These are phyloP conservation scores for Hippocampus zosterae DNA, from an alignment of 2,113 vertebrate genomes.

Conservation along the genomic window DNA sequence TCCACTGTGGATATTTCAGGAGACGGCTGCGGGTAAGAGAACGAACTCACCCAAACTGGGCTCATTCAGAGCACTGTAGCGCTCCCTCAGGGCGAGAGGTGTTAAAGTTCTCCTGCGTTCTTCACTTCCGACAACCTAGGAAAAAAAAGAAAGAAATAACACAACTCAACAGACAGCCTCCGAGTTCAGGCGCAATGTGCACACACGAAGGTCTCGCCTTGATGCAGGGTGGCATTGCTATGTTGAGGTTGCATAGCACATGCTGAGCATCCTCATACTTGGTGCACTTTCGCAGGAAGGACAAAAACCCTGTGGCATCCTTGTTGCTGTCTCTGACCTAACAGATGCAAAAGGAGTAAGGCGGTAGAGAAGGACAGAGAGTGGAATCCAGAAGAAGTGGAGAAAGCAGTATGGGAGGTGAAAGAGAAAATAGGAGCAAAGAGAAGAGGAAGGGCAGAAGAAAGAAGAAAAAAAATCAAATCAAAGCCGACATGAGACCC, in stretches of 20 bases:
- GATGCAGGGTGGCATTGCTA: slow-evolving; percentile 89
- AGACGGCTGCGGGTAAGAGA: slow-evolving; percentile 46
- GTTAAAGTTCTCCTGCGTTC: slow-evolving; percentile 88
- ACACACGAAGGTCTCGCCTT: slow-evolving; percentile 74
- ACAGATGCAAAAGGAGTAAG: slow-evolving; percentile 3
- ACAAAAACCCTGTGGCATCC: slow-evolving; percentile 85
- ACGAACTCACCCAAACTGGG: slow-evolving; percentile 77
- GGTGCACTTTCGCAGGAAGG: slow-evolving; percentile 92
- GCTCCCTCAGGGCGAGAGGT: slow-evolving; percentile 83
- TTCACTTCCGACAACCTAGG: slow-evolving; percentile 79
- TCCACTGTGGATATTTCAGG: slow-evolving; percentile 26
- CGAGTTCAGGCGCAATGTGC: neutral
- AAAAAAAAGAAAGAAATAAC: slow-evolving; percentile 1
- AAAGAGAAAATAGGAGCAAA: slow-evolving; percentile 1
- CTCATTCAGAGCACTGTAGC: slow-evolving; percentile 87
- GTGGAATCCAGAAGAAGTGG: slow-evolving; percentile 3
- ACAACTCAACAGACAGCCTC: neutral
- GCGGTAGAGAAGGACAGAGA: slow-evolving; percentile 4
- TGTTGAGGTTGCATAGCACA: slow-evolving; percentile 91
- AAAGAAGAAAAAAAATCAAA: slow-evolving; percentile 33
- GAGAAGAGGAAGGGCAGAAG: slow-evolving; percentile 11
- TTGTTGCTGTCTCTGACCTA: slow-evolving; percentile 93
- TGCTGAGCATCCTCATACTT: slow-evolving; percentile 93
- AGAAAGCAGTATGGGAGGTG: neutral
- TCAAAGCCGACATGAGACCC: slow-evolving; percentile 51